phyloP scores from a whole-genome alignment of 1,140 invertebrate species.

The Marisa cornuarietis region DNA sequence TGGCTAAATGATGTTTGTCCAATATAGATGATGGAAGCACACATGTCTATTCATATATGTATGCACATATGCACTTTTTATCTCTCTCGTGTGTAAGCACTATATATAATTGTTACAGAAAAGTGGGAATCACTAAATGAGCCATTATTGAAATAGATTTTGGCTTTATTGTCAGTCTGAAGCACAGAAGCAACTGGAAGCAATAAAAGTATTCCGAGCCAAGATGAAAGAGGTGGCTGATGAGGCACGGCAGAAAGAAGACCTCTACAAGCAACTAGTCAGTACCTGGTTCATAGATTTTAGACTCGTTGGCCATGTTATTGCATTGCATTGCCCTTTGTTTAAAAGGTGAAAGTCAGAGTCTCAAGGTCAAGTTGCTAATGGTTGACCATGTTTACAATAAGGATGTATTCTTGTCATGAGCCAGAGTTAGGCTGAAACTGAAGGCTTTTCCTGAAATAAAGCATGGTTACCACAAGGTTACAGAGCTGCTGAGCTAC shows the following conservation, averaged over 20 bases:
- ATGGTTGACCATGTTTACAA: no score
- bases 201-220: conserved; percentile 65
- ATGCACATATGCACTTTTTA: not conserved
- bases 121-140: no score
- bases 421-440: no score
- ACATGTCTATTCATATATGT: not conserved
- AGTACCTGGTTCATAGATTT: conserved; percentile 3
- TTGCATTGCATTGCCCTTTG: no score
- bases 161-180: conserved; percentile 64
- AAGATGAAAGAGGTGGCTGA: conserved; percentile 69
- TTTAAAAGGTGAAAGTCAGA: no score
- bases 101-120: no score
- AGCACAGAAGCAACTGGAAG: conserved; percentile 67
- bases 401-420: no score
- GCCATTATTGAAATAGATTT: not conserved
- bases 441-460: no score
- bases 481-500: no score
- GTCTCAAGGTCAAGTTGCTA: no score
- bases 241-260: conserved; percentile 69
- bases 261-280: conserved; percentile 67
- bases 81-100: not conserved
- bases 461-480: no score
- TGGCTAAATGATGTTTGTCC: not conserved
- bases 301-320: no score
- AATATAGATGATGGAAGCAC: not conserved